Conservation (phyloP, 2,888 invertebrate genomes). For the Eupsilia transversa region DNA sequence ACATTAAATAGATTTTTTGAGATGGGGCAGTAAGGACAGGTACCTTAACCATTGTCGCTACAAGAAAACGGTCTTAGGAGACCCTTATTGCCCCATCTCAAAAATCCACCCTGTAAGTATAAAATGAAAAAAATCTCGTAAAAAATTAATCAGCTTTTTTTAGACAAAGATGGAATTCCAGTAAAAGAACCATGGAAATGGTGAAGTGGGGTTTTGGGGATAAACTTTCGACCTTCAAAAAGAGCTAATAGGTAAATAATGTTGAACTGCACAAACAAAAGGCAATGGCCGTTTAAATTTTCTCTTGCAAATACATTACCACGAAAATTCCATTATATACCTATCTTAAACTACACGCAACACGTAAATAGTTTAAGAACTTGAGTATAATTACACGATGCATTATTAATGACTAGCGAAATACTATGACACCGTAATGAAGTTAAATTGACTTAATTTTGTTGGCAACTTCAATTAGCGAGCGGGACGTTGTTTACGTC, state of each 20-base stretch:
- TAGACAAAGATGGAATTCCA: not conserved
- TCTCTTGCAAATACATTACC: slow-evolving; percentile 34
- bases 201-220: not conserved
- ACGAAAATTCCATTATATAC: slow-evolving; percentile 41
- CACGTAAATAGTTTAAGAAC: slow-evolving; percentile 50
- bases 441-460: slow-evolving; percentile 81
- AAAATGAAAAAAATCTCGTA: too few relatives aligned
- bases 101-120: too few relatives aligned
- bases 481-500: slow-evolving; percentile 75
- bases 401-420: slow-evolving; percentile 76
- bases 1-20: too few relatives aligned
- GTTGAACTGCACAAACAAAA: not conserved
- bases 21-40: too few relatives aligned
- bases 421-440: slow-evolving; percentile 79
- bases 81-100: too few relatives aligned
- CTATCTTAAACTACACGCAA: slow-evolving; percentile 44
- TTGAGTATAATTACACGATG: slow-evolving; percentile 68
- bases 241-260: not conserved
- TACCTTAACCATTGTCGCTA: too few relatives aligned
- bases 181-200: not conserved
- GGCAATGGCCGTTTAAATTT: not conserved
- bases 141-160: too few relatives aligned
- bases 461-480: slow-evolving; percentile 81
- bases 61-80: too few relatives aligned
- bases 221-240: not conserved